Conservation (phyloP, 2,797 vertebrate species). For the Pseudochromis fuscus region DNA sequence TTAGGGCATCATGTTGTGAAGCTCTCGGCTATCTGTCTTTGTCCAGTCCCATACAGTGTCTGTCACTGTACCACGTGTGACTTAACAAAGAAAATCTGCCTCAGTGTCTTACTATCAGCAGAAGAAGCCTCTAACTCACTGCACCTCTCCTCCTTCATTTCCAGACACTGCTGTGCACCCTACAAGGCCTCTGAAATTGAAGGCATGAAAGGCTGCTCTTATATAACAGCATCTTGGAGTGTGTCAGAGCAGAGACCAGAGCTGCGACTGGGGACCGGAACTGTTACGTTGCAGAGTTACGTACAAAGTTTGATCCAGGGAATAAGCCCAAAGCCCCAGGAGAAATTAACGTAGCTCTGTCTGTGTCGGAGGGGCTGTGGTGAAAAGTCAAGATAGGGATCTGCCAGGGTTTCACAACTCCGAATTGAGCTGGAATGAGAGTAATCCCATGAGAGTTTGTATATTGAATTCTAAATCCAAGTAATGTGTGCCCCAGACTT, state of each 20-base stretch:
- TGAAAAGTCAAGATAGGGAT: conserved; percentile 52
- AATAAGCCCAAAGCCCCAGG: conserved; percentile 47
- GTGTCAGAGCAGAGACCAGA: conserved; percentile 55
- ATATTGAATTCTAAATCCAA: conserved; percentile 57
- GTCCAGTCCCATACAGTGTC: background rate
- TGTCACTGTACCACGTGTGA: conserved; percentile 4
- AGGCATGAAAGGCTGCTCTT: conserved; percentile 61
- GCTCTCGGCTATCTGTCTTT: background rate
- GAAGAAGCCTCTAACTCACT: conserved; percentile 16
- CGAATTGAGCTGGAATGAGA: conserved; percentile 53
- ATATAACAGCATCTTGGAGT: conserved; percentile 66
- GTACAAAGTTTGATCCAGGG: conserved; percentile 66
- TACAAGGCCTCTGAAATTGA: conserved; percentile 48
- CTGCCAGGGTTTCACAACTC: conserved; percentile 37
- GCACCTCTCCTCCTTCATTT: conserved; percentile 32
- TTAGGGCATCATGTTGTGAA: conserved; percentile 3
- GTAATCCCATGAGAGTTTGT: conserved; percentile 30
- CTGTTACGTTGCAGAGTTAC: conserved; percentile 62
- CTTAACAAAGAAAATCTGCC: conserved; percentile 11
- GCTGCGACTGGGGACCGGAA: conserved; percentile 30
- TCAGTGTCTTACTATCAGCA: conserved; percentile 25
- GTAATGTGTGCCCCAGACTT: conserved; percentile 27
- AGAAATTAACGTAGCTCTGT: conserved; percentile 36
- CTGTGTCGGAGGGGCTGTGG: conserved; percentile 26
- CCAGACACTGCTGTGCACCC: conserved; percentile 24